A percentile compares a stretch with the other conserved stretches of the same genome.
These are phyloP conservation scores for Labeo calbasu DNA, from an alignment of 2,797 vertebrate species.

Conservation along the genomic window DNA sequence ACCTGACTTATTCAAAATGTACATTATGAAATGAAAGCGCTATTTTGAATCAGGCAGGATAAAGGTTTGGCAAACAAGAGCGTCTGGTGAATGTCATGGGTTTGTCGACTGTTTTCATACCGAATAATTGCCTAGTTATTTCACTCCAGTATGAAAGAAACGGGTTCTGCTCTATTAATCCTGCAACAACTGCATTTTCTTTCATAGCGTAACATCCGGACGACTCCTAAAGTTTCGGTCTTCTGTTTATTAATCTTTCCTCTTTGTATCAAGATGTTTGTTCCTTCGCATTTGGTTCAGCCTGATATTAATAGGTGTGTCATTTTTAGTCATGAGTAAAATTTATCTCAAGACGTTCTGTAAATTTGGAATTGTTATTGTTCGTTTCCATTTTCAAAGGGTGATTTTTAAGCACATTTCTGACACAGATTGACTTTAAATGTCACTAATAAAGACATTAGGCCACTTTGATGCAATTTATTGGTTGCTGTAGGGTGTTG, in stretches of 20 bases:
- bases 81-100: slow-evolving; percentile 22
- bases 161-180: neutral
- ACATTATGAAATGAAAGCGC: neutral
- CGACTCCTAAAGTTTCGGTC: neutral
- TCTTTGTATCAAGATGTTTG: neutral
- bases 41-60: neutral
- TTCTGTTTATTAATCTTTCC: neutral
- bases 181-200: neutral
- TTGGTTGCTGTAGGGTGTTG: neutral
- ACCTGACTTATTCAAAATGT: neutral
- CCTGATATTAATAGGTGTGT: neutral
- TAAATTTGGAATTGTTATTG: neutral
- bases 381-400: no score
- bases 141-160: neutral
- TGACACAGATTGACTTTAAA: neutral
- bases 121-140: neutral
- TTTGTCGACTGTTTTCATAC: neutral
- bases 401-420: neutral
- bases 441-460: neutral
- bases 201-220: neutral
- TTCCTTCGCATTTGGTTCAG: neutral
- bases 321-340: neutral
- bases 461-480: neutral
- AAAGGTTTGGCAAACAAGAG: neutral
- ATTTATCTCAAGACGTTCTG: neutral